These are phyloP conservation scores for Drepana falcataria DNA, from an alignment of 2,888 invertebrate species.

Conservation along the genomic window DNA sequence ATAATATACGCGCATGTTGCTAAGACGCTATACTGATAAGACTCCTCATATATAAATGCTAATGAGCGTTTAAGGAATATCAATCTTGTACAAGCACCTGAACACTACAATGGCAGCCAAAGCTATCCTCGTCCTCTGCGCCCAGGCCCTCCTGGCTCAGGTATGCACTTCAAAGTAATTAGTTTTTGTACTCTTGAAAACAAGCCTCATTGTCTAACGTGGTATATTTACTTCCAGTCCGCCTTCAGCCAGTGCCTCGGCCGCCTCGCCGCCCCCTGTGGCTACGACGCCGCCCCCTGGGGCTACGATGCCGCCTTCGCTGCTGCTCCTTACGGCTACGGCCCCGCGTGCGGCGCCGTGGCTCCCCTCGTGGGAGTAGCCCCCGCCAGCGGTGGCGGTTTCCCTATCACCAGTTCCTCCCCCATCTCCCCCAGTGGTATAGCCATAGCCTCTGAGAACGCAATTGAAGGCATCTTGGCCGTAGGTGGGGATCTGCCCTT, in stretches of 20 bases:
- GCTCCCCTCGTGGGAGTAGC: not conserved
- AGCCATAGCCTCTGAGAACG: conserved; percentile 27
- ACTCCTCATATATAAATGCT: not conserved
- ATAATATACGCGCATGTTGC: not conserved
- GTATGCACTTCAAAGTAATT: conserved; percentile 5
- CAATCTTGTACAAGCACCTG: conserved; percentile 1
- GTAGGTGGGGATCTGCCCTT: conserved; percentile 46
- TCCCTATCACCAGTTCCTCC: conserved; percentile 10
- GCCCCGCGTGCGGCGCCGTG: not conserved
- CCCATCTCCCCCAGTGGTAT: conserved; percentile 19
- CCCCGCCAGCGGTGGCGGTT: conserved; percentile 2
- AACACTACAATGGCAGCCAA: conserved; percentile 16
- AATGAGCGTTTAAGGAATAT: not conserved
- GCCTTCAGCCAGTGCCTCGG: conserved; percentile 8
- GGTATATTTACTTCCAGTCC: conserved; percentile 2
- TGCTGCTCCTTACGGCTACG: not conserved
- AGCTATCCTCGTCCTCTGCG: conserved; percentile 18
- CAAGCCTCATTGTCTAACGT: not conserved
- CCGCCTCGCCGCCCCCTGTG: conserved; percentile 2
- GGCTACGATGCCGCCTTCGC: conserved; percentile 1
- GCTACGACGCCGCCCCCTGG: conserved; percentile 1
- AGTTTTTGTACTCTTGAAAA: not conserved
- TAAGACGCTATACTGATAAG: not conserved
- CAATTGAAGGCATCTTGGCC: conserved; percentile 35
- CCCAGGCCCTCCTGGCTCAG: conserved; percentile 18